Evolutionary conservation across 2,888 invertebrate species (phyloP), one percentile per base, ranked within the genome.

Genomic region (Flexamia atlantica): DNA sequence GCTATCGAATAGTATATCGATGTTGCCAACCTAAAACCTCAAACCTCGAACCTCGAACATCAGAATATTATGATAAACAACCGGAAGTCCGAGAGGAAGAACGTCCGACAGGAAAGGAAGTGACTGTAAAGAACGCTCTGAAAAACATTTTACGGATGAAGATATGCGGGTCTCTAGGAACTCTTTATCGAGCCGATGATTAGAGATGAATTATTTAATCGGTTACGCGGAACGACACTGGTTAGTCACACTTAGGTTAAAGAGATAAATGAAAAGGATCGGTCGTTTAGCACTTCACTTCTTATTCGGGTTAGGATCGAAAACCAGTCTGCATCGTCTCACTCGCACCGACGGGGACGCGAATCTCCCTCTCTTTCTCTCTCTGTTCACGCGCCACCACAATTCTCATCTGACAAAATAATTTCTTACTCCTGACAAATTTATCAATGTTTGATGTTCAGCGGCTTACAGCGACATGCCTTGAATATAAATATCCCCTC

Each of bases 401-500:
- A 82, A 82, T 72, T 36, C 53, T 82, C 82, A 82, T 82, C 70
- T 82, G 82, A 82, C 82, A 82, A 82, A 82, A 82, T 82, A 82
- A 82, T 82, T 82, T 82, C 82, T 82, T 82, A 82, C 82, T 72
- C 72, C 82, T 82, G 82, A 82, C 82, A 82, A 82, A 82, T 82
- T 72, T 72, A 82, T 82, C 82, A 82, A 72, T 72, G 82, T 82
- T 82, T 82, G 82, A 82, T 72, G 82, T 53, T 46, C 82, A 82
- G 82, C 50, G 70, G 70, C 70, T 46, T 32, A 25, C 46, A 40
- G 40, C 68, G 23, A 72, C 53, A 28, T 53, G 82, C 50, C 57
- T 42, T 72, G 82, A 82, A 82, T 82, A 70, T 57, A 72, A 82
- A 82, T 82, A 82, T 40, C 64, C 25, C 81, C 40, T 25, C 68